Base-by-base conservation (phyloP, 2,113 vertebrate genomes). In the Neoarius graeffei region DNA sequence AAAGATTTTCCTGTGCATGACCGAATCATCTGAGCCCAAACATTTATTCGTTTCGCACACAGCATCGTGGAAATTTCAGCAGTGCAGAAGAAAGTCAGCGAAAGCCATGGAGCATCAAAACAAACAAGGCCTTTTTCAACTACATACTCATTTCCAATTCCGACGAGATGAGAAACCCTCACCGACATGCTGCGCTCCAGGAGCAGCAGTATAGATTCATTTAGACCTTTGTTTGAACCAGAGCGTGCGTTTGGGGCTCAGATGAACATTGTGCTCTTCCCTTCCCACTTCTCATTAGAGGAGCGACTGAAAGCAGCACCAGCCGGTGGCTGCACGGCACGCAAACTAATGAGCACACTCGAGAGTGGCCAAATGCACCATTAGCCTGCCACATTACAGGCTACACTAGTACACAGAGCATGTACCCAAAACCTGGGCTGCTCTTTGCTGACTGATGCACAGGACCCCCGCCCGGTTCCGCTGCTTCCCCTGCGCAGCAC, bases 271-370 rank as follows among this genome's bases (percentile, higher is more conserved):
- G 67, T 90, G 86, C 86, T 83, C 84, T 60, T 85, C 42, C 64
- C 64, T 88, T 62, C 83, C 88, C 71, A 86, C 86, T 84, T 88
- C 81, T 90, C 87, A 88, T 90, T 88, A 88, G 81, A 81, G 77
- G 7, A 74, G 71, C 66, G 30, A 85, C 64, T 83, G 86, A 85
- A 86, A 83, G 84, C 69, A 52, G 59, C 52, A 60, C 35, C 25
- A 30, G 86, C 60, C 27, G 82, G 60, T 69, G 60, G 83, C 30
- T 80, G 60, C 64, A 42, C 42, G 74, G 59, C 54, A 11, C 27
- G 82, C 69, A 50, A 71, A n/a, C 52, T 86, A 90, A 90, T 84
- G 81, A 54, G 64, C 54, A 79, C 85, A n/a, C 62, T 54, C 48
- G 57, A 73, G 35, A 86, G 64, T 83, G 52, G 19, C 84, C 84